These are phyloP conservation scores for Tragelaphus eurycerus DNA, from an alignment of 2,797 vertebrate species.

Conservation along the genomic window DNA sequence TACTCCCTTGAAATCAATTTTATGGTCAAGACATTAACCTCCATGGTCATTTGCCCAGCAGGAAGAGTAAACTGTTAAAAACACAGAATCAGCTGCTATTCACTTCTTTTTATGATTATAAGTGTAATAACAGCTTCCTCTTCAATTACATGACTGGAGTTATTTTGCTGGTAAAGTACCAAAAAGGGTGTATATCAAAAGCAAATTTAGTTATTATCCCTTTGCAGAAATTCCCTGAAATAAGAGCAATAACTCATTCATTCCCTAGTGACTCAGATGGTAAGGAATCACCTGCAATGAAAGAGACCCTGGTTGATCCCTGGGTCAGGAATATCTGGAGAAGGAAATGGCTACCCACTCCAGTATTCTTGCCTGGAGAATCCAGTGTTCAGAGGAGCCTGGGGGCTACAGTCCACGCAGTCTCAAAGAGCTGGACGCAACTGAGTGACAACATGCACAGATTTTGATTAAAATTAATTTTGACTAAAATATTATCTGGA, in stretches of 20 bases:
- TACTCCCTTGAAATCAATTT: constrained; percentile 21
- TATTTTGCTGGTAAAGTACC: constrained; percentile 21
- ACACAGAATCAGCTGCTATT: constrained; percentile 37
- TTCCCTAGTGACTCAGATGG: background rate
- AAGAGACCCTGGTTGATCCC: background rate
- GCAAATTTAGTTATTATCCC: background rate
- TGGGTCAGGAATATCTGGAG: background rate
- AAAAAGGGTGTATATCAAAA: background rate
- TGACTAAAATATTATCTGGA: background rate
- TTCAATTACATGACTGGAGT: constrained; percentile 5
- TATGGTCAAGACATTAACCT: constrained; percentile 45
- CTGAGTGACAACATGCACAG: background rate
- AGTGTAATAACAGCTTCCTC: constrained; percentile 24
- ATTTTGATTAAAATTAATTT: background rate
- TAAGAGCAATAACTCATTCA: background rate
- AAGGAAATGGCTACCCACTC: background rate
- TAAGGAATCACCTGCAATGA: background rate
- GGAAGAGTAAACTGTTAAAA: constrained; percentile 29
- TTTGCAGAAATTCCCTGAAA: background rate
- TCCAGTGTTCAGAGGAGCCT: background rate
- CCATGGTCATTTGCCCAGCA: background rate
- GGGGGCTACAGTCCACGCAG: rapidly evolving
- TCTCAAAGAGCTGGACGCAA: background rate
- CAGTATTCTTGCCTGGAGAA: background rate
- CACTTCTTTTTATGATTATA: constrained; percentile 47